A percentile compares a stretch with the other conserved stretches of the same genome.
These are phyloP conservation scores for Epicauta chinensis DNA, from an alignment of 1,140 invertebrate species.

Conservation along the genomic window DNA sequence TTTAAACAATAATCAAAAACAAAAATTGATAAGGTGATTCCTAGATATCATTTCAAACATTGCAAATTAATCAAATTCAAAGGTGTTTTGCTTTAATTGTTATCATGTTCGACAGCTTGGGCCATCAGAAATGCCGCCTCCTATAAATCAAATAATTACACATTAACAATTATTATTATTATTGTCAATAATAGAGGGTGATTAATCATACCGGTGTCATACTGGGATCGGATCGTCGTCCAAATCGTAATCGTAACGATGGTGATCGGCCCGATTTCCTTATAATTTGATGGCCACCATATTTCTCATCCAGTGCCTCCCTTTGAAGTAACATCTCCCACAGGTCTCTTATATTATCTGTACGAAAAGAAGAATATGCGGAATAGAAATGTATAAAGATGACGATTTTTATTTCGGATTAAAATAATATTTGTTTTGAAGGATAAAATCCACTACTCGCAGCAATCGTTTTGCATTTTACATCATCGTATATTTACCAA, in stretches of 20 bases:
- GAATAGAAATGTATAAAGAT: too few species aligned
- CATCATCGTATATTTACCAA: too few species aligned
- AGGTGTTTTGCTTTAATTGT: slow-evolving; percentile 2
- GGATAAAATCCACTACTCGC: too few species aligned
- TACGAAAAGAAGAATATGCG: slow-evolving; percentile 16
- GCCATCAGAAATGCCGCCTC: slow-evolving; percentile 14
- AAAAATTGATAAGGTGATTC: too few species aligned
- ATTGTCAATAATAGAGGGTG: too few species aligned
- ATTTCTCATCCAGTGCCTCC: slow-evolving; percentile 46
- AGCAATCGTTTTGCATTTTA: too few species aligned
- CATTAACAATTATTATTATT: neutral
- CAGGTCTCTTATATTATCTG: slow-evolving; percentile 45
- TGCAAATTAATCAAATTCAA: too few species aligned
- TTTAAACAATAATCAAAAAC: too few species aligned
- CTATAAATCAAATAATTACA: slow-evolving; percentile 7
- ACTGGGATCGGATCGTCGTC: slow-evolving; percentile 60
- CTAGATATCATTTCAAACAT: too few species aligned
- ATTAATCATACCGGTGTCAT: slow-evolving; percentile 39
- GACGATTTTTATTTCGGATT: too few species aligned
- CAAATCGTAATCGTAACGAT: slow-evolving; percentile 61
- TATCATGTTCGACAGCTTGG: slow-evolving; percentile 11
- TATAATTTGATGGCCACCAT: slow-evolving; percentile 55
- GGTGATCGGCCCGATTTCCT: slow-evolving; percentile 65
- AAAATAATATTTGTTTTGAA: too few species aligned
- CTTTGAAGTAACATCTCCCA: slow-evolving; percentile 54